Conservation (phyloP, 2,888 invertebrate species). For the Hanleya hanleyi region DNA sequence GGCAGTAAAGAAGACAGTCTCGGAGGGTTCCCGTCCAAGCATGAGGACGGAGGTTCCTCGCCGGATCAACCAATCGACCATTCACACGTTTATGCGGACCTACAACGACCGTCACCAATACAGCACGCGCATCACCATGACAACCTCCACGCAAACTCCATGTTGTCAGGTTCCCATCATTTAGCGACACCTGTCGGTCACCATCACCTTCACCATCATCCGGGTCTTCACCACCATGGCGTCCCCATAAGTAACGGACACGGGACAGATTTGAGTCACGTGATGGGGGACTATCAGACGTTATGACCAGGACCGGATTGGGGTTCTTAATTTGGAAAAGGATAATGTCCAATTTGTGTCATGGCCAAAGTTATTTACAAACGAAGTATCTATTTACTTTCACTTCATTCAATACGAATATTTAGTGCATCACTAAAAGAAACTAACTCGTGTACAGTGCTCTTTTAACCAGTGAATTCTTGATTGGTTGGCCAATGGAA, state of each 20-base stretch:
- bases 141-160: not conserved
- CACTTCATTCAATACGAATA: not conserved
- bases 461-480: not conserved
- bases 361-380: too few species aligned
- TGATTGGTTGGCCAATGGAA: too few species aligned
- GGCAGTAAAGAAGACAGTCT: constrained; percentile 5
- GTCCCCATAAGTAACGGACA: not conserved
- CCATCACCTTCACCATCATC: not conserved
- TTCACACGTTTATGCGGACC: constrained; percentile 3
- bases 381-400: too few species aligned
- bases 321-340: not conserved
- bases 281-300: constrained; percentile 48
- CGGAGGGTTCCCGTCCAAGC: not conserved
- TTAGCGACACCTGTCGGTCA: not conserved
- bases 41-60: not conserved
- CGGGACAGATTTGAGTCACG: constrained; percentile 45
- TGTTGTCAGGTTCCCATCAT: not conserved
- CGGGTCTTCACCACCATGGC: not conserved
- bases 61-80: constrained; percentile 5
- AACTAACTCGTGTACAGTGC: not conserved
- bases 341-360: too few species aligned
- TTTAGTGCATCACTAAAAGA: not conserved
- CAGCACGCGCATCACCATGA: constrained; percentile 1
- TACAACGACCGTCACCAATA: not conserved
- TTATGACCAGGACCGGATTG: constrained; percentile 39